These are phyloP conservation scores for Samia ricini DNA, from an alignment of 1,140 invertebrate species.

Conservation along the genomic window DNA sequence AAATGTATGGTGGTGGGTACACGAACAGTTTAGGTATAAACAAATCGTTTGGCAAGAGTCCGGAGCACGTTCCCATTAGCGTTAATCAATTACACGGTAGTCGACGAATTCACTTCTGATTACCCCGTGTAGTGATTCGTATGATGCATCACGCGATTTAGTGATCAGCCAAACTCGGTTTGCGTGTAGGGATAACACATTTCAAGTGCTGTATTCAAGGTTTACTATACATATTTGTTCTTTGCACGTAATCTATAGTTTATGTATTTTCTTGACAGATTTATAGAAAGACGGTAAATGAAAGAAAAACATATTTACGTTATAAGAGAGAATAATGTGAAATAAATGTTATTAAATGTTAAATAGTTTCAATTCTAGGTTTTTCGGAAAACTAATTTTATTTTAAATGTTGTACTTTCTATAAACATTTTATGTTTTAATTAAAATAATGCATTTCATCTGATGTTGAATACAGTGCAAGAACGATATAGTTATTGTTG, in stretches of 20 bases:
- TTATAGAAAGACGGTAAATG: no score
- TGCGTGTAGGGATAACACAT: neutral
- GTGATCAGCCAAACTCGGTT: constrained; percentile 22
- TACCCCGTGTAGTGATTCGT: constrained; percentile 10
- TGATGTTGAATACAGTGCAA: no score
- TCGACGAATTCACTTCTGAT: constrained; percentile 16
- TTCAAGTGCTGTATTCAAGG: constrained; percentile 16
- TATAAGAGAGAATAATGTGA: no score
- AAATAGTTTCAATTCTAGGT: no score
- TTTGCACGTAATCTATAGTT: neutral
- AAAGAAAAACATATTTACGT: no score
- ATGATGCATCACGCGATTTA: constrained; percentile 36
- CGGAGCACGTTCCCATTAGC: constrained; percentile 30
- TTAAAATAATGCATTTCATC: no score
- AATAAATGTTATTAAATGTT: no score
- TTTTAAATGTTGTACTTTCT: no score
- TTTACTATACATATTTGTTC: neutral
- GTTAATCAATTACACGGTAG: constrained; percentile 34
- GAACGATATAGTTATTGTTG: no score
- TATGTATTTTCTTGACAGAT: neutral
- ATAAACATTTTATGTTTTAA: no score
- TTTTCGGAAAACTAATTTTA: no score
- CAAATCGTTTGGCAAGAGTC: constrained; percentile 17
- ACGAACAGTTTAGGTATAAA: constrained; percentile 8
- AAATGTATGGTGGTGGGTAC: no score